Base-by-base conservation (phyloP, 2,797 vertebrate species). In the Enteromius afrohamiltoni region DNA sequence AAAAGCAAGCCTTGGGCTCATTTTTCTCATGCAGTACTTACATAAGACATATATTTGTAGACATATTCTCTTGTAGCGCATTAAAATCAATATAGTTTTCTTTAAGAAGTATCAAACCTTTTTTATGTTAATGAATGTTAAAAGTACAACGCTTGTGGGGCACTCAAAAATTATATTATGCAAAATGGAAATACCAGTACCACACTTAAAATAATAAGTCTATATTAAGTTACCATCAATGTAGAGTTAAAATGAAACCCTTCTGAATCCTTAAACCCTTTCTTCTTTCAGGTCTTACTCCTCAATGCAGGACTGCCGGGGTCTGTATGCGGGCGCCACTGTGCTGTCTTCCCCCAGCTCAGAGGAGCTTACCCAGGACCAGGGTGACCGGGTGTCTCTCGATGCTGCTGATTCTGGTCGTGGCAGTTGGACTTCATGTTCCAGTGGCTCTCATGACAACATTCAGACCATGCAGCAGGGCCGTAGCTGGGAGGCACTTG, bases 391-490 rank as follows among this genome's bases (percentile, higher is more conserved):
- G 0, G 96, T 98, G 2, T 99, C 98, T 0, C 95, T 99, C 0
- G 98, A 98, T 10, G 98, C 98, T 0, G 98, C 98, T 0, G 98
- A 99, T 94, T 99, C 98, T 0, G 98, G 98, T 73, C 96, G 98
- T 0, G 98, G 98, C 76, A 99, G 98, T 94, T 99, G 98, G 98
- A 99, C 98, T 0, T 99, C 98, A 21, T 99, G 98, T 88, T 99
- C 98, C 0, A 99, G 98, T 0, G 98, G 97, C 16, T 99, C 98
- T 75, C 98, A 99, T 0, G 98, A 99, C 87, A 99, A 98, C 91
- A 99, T 99, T 89, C 98, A 99, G 93, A 99, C 96, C 74, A 99
- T 99, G 89, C 98, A 97, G 92, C 98, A 99, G 93, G 97, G 98
- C 71, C 95, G 97, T 17, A 97, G 97, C 93, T 99, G 98, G 98